A percentile compares a stretch with the other conserved stretches of the same genome.
Conservation (phyloP, 2,797 vertebrate species). For the Rhabdophis nuchalis region DNA sequence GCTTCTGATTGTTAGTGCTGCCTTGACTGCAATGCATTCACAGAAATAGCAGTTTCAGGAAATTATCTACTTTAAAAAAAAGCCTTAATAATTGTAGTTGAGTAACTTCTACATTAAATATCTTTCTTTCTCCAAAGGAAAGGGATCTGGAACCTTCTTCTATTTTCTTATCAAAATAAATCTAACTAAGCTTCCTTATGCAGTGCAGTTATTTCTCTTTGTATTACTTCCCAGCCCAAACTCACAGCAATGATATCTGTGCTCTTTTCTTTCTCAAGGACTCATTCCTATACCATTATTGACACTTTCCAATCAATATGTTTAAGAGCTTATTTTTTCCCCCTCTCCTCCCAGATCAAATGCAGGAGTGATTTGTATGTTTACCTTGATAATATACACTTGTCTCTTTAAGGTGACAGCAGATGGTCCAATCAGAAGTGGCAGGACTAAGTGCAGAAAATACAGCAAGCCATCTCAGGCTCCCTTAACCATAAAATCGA, state of each 20-base stretch:
- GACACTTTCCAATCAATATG: slow-evolving; percentile 63
- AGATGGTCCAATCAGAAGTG: slow-evolving; percentile 79
- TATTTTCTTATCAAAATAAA: slow-evolving; percentile 26
- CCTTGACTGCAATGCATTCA: neutral
- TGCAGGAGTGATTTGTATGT: slow-evolving; percentile 65
- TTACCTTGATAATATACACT: slow-evolving; percentile 70
- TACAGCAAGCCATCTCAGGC: slow-evolving; percentile 84
- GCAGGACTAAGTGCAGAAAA: slow-evolving; percentile 78
- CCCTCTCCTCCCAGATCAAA: slow-evolving; percentile 60
- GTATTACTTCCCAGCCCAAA: slow-evolving; percentile 35
- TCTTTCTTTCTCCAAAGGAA: neutral
- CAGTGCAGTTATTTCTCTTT: slow-evolving; percentile 2
- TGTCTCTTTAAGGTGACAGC: slow-evolving; percentile 78
- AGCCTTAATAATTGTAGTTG: slow-evolving; percentile 3
- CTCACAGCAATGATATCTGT: slow-evolving; percentile 24
- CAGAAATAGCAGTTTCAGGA: neutral
- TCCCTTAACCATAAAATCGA: slow-evolving; percentile 91
- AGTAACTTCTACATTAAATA: neutral
- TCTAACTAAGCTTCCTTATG: slow-evolving; percentile 2
- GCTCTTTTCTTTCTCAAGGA: slow-evolving; percentile 49
- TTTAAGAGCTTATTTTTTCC: slow-evolving; percentile 54
- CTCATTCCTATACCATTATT: slow-evolving; percentile 47
- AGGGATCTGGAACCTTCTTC: neutral
- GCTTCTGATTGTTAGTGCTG: neutral
- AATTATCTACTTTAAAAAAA: neutral